Base-by-base conservation (phyloP, 2,113 vertebrate genomes). In the Merops nubicus region DNA sequence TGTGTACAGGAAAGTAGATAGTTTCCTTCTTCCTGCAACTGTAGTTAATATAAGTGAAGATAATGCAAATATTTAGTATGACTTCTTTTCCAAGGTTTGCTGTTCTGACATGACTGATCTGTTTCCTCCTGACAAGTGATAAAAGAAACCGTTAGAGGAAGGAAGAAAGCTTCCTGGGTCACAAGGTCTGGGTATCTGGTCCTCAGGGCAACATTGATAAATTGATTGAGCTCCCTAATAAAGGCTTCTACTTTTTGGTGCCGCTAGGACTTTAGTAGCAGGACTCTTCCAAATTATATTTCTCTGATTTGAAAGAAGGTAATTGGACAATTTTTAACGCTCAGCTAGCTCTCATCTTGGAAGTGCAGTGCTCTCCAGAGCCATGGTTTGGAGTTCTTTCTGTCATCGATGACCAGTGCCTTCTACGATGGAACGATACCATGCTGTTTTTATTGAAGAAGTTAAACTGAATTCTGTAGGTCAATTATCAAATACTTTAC, bases 31-130 rank as follows among this genome's bases (percentile, higher is more conserved):
- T 85, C 47, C 62, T 89, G 47, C 54, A 85, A 34, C 38, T 68
- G 56, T 87, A 82, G 85, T 23, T 84, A 88, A 63, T 83, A 15
- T 45, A 91, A 84, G 67, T 87, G 42, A 91, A 68, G 23, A 65
- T 91, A 80, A 85, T 57, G 64, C 92, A 80, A 97, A 95, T 92
- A 81, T 91, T 95, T 91, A 48, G 78, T 51, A 56, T n/a, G 4
- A 57, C 33, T 69, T 70, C 19, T 75, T 94, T 95, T 88, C 38
- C 79, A 54, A 73, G 54, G 23, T 7, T 88, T 76, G 53, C 31
- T 89, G 15, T 85, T 94, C 34, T 83, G 67, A 53, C 59, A 70
- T 23, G 48, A 62, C 42, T 45, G 22, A 36, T 81, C 82, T 84
- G 62, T 95, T 88, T 96, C 54, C 69, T 75, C 51, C 63, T 77